A percentile compares a stretch with the other conserved stretches of the same genome.
phyloP scores from a whole-genome alignment of 1,140 invertebrate genomes.

The Platyura marginata region DNA sequence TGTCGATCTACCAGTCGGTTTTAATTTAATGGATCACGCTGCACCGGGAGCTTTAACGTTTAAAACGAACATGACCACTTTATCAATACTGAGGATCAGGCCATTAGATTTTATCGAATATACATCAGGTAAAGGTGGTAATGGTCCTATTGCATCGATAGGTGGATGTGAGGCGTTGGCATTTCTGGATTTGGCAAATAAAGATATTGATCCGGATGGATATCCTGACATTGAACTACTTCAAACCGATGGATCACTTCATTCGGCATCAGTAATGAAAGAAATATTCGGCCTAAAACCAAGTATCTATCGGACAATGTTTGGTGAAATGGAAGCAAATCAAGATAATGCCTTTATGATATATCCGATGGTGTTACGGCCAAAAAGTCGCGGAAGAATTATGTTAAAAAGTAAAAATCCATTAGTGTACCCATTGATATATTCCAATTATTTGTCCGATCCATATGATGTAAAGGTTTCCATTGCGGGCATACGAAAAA shows the following conservation, averaged over 20 bases:
- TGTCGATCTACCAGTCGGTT: conserved; percentile 54
- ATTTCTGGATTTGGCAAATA: conserved; percentile 52
- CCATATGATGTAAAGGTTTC: conserved; percentile 42
- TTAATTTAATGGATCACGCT: conserved; percentile 64
- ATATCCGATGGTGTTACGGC: conserved; percentile 50
- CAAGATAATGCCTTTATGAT: conserved; percentile 35
- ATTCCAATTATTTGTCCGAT: conserved; percentile 59
- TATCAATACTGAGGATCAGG: conserved; percentile 21
- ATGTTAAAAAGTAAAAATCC: conserved; percentile 48
- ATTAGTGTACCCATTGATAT: conserved; percentile 55
- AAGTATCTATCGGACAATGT: conserved; percentile 31
- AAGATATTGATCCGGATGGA: conserved; percentile 31
- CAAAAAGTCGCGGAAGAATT: conserved; percentile 53
- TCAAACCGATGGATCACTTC: conserved; percentile 34
- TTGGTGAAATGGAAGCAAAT: conserved; percentile 26
- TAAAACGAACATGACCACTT: conserved; percentile 31
- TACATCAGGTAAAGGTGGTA: conserved; percentile 26
- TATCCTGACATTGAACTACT: conserved; percentile 61
- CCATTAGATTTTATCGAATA: conserved; percentile 15
- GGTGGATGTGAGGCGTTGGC: conserved; percentile 64
- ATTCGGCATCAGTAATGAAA: conserved; percentile 28
- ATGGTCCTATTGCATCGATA: conserved; percentile 52
- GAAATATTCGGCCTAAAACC: conserved; percentile 36
- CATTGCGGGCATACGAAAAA: conserved; percentile 34
- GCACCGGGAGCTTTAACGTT: conserved; percentile 46